phyloP scores from a whole-genome alignment of 2,113 vertebrate species.

The Tragelaphus buxtoni region DNA sequence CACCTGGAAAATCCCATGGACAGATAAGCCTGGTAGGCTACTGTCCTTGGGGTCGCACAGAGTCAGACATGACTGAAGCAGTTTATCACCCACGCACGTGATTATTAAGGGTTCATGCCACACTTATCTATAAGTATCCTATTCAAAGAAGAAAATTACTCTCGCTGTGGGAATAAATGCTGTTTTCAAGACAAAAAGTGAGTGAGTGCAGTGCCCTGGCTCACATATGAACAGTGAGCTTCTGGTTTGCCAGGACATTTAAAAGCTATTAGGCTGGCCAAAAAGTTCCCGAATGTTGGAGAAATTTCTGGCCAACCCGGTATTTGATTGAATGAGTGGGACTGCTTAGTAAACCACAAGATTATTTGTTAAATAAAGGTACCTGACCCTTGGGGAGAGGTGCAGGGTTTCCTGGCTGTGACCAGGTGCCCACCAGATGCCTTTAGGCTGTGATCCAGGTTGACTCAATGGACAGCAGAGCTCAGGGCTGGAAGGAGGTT shows the following conservation, averaged over 20 bases:
- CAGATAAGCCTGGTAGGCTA: not conserved
- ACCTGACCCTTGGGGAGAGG: not conserved
- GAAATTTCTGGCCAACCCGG: not conserved
- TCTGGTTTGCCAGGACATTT: not conserved
- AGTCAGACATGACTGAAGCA: not conserved
- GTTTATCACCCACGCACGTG: not conserved
- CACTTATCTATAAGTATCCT: not conserved
- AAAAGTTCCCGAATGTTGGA: not conserved
- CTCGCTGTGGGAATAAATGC: not conserved
- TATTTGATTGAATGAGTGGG: not conserved
- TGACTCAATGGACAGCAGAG: rapidly evolving
- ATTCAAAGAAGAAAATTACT: not conserved
- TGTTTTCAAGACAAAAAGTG: not conserved
- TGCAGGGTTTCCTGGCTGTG: not conserved
- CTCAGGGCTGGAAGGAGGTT: not conserved
- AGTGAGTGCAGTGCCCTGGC: not conserved
- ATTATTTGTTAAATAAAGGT: not conserved
- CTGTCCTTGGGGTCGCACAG: not conserved
- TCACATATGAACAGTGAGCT: not conserved
- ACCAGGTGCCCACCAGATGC: not conserved
- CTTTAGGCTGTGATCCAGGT: not conserved
- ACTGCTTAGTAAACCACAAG: not conserved
- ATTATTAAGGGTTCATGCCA: not conserved
- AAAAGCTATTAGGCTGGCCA: not conserved
- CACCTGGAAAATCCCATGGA: not conserved